These are phyloP conservation scores for Encarsia formosa DNA, from an alignment of 2,888 invertebrate species.

Conservation along the genomic window DNA sequence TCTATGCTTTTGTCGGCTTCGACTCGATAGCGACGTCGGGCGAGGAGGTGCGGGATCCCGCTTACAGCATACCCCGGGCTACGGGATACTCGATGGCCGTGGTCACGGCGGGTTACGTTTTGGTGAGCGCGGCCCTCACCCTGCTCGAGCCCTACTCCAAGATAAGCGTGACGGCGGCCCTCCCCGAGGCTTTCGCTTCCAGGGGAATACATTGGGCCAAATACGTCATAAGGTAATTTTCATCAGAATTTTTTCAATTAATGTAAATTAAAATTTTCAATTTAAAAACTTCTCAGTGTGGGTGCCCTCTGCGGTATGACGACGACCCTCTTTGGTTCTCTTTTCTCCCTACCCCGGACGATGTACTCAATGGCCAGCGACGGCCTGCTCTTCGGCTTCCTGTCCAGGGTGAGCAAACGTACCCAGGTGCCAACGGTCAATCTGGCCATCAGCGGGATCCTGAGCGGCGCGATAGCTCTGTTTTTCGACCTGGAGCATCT, in stretches of 20 bases:
- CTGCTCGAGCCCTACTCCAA: conserved; percentile 73
- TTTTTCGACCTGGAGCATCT: conserved; percentile 84
- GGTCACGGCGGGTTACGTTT: conserved; percentile 75
- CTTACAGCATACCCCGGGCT: conserved; percentile 77
- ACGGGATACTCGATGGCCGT: conserved; percentile 76
- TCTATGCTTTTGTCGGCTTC: conserved; percentile 89
- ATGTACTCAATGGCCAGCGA: conserved; percentile 90
- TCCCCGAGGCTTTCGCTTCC: conserved; percentile 75
- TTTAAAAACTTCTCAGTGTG: conserved; percentile 50
- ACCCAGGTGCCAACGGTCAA: conserved; percentile 79
- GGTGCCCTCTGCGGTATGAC: conserved; percentile 93
- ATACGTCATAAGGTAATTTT: conserved; percentile 56
- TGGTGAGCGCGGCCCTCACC: conserved; percentile 78
- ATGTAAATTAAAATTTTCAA: neutral
- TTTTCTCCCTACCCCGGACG: conserved; percentile 80
- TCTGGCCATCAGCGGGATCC: conserved; percentile 70
- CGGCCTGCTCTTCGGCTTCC: conserved; percentile 76
- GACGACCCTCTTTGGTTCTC: conserved; percentile 78
- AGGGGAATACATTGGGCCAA: conserved; percentile 79
- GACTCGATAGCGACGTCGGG: conserved; percentile 87
- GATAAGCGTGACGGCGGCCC: conserved; percentile 72
- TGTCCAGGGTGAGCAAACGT: conserved; percentile 71
- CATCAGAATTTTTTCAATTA: neutral
- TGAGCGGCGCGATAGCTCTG: conserved; percentile 75
- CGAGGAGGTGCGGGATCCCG: conserved; percentile 79